Percentiles rank a stretch among this genome's conserved stretches.
Conservation (phyloP, 35 echinoderm and acorn worm genomes). For the Lytechinus pictus region DNA sequence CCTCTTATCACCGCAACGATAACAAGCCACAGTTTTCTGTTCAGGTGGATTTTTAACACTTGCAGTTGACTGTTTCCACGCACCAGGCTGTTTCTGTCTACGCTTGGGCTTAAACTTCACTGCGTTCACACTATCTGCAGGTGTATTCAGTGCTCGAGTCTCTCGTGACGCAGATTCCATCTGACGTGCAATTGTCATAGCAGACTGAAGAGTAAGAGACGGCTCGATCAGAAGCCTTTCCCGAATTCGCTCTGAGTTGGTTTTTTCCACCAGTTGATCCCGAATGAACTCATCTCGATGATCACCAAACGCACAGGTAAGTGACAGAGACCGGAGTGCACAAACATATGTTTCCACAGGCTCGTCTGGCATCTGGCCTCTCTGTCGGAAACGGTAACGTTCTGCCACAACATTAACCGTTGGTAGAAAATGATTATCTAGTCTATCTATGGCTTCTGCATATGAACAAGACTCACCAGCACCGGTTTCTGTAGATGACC, state of each 20-base stretch:
- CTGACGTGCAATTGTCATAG: background rate
- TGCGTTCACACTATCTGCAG: background rate
- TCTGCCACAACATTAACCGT: background rate
- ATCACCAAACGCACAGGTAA: background rate
- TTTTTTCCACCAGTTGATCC: background rate
- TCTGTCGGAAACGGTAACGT: background rate
- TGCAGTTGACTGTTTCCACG: no score
- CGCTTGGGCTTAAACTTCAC: no score
- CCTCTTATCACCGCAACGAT: no score
- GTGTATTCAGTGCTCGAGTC: background rate
- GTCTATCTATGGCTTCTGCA: no score
- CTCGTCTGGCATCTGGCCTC: background rate
- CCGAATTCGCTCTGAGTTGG: background rate
- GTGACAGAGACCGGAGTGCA: background rate
- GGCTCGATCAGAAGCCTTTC: background rate
- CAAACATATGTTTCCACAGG: background rate
- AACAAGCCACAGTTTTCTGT: no score
- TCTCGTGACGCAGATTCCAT: background rate
- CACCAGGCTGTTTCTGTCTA: no score
- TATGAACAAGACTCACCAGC: no score
- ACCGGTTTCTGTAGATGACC: no score
- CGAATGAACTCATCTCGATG: no score
- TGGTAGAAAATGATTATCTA: no score
- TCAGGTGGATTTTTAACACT: no score
- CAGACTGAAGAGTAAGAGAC: background rate